phyloP scores from a whole-genome alignment of 2,113 vertebrate genomes.

The Colistium nudipinnis region DNA sequence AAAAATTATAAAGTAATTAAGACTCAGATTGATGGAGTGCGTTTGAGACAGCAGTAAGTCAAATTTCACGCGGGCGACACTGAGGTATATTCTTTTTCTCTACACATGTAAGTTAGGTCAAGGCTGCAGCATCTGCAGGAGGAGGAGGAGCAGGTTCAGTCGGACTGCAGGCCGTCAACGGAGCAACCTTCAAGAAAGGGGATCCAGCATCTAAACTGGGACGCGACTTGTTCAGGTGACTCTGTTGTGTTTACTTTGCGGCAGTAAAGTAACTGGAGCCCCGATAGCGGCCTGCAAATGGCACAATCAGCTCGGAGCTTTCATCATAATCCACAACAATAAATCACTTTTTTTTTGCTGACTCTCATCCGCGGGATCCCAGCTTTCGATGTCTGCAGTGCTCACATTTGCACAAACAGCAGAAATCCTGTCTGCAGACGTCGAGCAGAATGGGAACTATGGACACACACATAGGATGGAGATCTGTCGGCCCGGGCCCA shows the following conservation, averaged over 20 bases:
- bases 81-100: background rate
- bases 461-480: background rate
- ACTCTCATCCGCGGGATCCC: background rate
- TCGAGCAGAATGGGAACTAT: background rate
- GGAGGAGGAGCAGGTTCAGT: background rate
- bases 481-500: background rate
- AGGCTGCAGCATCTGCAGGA: background rate
- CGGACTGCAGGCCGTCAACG: background rate
- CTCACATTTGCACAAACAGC: background rate
- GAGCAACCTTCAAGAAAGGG: no score
- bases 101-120: no score
- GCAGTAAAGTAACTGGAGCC: background rate
- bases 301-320: background rate
- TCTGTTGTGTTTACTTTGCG: background rate
- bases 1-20: no score
- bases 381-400: constrained; percentile 4
- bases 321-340: constrained; percentile 2
- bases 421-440: background rate
- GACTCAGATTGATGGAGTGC: no score
- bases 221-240: background rate
- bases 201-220: background rate
- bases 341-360: constrained; percentile 8
- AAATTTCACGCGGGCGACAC: background rate
- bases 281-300: background rate
- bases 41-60: background rate